Evolutionary conservation across 1,140 invertebrate genomes (phyloP).

Genomic region (Chrysopa pallens): DNA sequence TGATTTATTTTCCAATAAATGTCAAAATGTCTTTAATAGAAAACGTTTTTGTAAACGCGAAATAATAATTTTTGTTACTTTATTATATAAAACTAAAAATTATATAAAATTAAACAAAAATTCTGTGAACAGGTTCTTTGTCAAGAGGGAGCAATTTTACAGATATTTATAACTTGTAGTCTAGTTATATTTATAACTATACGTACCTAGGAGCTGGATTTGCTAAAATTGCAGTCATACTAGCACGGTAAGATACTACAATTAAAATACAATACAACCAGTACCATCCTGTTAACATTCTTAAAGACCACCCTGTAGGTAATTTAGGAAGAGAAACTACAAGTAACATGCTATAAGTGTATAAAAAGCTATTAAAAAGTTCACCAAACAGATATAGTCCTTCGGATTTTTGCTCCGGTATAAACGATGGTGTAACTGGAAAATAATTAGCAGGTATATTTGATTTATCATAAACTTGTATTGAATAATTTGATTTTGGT

Average conservation of each 20-base stretch:
- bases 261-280: slow-evolving; percentile 67
- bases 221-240: slow-evolving; percentile 64
- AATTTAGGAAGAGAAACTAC: slow-evolving; percentile 55
- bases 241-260: slow-evolving; percentile 57
- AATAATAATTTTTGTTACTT: too few species aligned
- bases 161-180: neutral
- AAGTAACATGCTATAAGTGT: slow-evolving; percentile 61
- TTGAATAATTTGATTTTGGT: neutral
- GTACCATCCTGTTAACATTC: slow-evolving; percentile 65
- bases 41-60: too few species aligned
- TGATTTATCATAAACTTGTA: neutral
- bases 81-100: too few species aligned
- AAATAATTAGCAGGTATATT: neutral
- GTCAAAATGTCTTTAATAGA: too few species aligned
- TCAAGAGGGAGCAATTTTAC: neutral
- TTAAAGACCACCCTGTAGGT: slow-evolving; percentile 54
- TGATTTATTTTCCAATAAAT: too few species aligned
- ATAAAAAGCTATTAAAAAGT: slow-evolving; percentile 48
- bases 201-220: slow-evolving; percentile 47
- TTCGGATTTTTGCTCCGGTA: slow-evolving; percentile 16
- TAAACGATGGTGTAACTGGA: slow-evolving; percentile 1
- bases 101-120: too few species aligned
- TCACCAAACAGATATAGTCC: slow-evolving; percentile 51
- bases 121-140: too few species aligned
- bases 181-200: too few species aligned